These are phyloP conservation scores for Prunella himalayana DNA, from an alignment of 2,113 vertebrate species.

Conservation along the genomic window DNA sequence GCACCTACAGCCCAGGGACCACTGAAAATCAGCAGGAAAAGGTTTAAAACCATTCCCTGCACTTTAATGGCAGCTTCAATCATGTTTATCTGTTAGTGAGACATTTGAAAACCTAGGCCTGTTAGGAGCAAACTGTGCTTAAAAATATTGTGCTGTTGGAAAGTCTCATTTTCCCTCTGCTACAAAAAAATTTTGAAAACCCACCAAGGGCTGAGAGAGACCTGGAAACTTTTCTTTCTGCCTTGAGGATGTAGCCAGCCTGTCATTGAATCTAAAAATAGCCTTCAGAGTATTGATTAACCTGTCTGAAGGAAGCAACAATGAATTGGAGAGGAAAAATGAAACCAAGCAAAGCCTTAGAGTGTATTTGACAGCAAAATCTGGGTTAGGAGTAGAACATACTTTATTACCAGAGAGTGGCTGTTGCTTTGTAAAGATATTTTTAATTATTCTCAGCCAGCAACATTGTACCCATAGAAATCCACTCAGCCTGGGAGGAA, in stretches of 20 bases:
- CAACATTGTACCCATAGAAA: background rate
- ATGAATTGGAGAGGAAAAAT: conserved; percentile 19
- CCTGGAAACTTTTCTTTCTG: background rate
- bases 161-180: background rate
- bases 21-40: background rate
- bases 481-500: background rate
- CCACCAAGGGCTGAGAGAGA: background rate
- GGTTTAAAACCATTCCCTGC: background rate
- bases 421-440: background rate
- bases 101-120: background rate
- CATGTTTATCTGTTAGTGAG: background rate
- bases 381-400: background rate
- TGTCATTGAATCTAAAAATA: conserved; percentile 15
- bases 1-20: background rate
- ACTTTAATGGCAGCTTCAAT: background rate
- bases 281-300: conserved; percentile 1
- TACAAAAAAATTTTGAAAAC: background rate
- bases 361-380: background rate
- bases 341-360: background rate
- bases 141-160: background rate
- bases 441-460: background rate
- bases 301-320: background rate
- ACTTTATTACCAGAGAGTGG: background rate
- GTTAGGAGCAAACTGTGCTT: background rate
- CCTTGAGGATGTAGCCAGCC: background rate